phyloP scores from a whole-genome alignment of 2,113 vertebrate genomes.

The Girardinichthys multiradiatus region DNA sequence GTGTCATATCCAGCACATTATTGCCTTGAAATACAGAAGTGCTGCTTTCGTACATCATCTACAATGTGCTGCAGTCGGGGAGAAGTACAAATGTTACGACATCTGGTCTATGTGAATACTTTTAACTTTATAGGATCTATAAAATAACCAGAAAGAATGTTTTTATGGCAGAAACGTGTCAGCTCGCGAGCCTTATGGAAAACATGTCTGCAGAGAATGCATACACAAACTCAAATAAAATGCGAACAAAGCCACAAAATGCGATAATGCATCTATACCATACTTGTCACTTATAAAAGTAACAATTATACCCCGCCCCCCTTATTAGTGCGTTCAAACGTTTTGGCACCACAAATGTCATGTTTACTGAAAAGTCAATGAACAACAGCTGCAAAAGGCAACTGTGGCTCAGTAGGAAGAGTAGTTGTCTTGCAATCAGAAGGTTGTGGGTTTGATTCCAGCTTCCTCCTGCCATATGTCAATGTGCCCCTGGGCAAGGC shows the following conservation, averaged over 20 bases:
- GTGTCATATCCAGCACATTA: not conserved
- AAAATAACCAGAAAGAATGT: constrained; percentile 9
- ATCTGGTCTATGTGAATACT: not conserved
- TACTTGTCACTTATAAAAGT: constrained; percentile 9
- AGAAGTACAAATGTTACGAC: not conserved
- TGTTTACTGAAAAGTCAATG: constrained; percentile 66
- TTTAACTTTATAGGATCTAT: not conserved
- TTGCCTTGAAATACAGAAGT: not conserved
- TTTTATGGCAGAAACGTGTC: not conserved
- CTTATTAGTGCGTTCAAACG: constrained; percentile 25
- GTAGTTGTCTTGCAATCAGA: too few relatives aligned
- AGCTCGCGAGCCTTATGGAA: not conserved
- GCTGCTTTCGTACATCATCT: not conserved
- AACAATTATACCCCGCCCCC: constrained; percentile 17
- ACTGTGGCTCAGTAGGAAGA: too few relatives aligned
- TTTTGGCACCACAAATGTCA: constrained; percentile 39
- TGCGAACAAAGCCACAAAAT: constrained; percentile 10
- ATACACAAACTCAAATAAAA: not conserved
- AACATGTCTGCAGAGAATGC: not conserved
- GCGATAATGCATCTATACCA: constrained; percentile 9
- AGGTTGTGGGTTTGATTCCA: too few relatives aligned
- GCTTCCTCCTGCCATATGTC: too few relatives aligned
- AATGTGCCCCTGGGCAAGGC: too few relatives aligned
- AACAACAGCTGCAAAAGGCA: constrained; percentile 68
- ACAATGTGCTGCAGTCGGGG: not conserved